Evolutionary conservation across 2,113 vertebrate genomes (phyloP).

Genomic region (Ascaphus truei): DNA sequence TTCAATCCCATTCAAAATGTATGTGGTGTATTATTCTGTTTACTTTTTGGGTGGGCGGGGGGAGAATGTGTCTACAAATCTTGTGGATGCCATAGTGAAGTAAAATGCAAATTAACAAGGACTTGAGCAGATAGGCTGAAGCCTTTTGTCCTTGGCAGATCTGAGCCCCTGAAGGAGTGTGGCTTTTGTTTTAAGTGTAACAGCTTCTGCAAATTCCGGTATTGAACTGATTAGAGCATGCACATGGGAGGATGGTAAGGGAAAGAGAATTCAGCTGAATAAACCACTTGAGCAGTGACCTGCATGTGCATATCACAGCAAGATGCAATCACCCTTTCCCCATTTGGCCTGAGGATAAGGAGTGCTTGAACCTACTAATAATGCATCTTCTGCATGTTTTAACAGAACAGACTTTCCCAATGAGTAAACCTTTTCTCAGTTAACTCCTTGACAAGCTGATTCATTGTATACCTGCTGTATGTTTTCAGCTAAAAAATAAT

Average conservation of each 20-base stretch:
- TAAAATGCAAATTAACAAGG: neutral
- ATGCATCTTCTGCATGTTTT: constrained; percentile 25
- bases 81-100: no score
- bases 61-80: no score
- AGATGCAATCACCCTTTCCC: neutral
- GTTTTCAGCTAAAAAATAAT: no score
- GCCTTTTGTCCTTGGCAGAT: neutral
- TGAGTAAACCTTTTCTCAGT: neutral
- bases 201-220: neutral
- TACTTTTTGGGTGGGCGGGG: no score
- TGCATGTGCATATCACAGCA: constrained; percentile 22
- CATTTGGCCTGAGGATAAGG: constrained; percentile 29
- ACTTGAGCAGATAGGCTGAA: neutral
- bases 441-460: constrained; percentile 3
- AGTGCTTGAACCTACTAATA: constrained; percentile 22
- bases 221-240: constrained; percentile 24
- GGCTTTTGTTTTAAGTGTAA: neutral
- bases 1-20: no score
- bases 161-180: neutral
- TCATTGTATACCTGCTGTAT: neutral
- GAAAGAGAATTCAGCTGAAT: constrained; percentile 8
- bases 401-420: constrained; percentile 15
- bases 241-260: constrained; percentile 15
- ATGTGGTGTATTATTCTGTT: no score
- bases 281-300: constrained; percentile 15